A percentile compares a stretch with the other conserved stretches of the same genome.
phyloP scores from a whole-genome alignment of 2,888 invertebrate species.

The Euproctis similis region DNA sequence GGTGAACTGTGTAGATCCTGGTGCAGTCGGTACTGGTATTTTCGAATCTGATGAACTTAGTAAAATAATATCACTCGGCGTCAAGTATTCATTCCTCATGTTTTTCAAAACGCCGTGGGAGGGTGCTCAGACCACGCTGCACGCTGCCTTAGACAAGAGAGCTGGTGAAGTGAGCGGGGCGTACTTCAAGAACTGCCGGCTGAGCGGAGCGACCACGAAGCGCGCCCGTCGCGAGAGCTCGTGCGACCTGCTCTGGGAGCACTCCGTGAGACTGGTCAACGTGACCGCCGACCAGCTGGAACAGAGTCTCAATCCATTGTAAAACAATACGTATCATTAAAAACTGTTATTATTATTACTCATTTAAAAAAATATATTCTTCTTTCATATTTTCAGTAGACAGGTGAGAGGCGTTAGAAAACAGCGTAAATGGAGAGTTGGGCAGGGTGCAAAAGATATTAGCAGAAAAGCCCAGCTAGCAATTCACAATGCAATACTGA shows the following conservation, averaged over 20 bases:
- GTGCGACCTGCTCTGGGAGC: constrained; percentile 17
- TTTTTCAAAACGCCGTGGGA: constrained; percentile 81
- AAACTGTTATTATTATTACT: too few relatives aligned
- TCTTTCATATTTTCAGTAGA: too few relatives aligned
- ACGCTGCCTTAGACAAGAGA: constrained; percentile 67
- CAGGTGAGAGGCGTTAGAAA: too few relatives aligned
- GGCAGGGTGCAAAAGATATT: too few relatives aligned
- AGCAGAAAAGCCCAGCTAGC: too few relatives aligned
- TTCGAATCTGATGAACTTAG: constrained; percentile 67
- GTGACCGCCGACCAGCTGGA: constrained; percentile 78
- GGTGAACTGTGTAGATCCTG: constrained; percentile 88
- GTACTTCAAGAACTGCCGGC: constrained; percentile 83
- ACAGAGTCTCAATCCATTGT: constrained; percentile 36
- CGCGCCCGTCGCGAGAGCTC: constrained; percentile 73
- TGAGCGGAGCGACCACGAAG: constrained; percentile 56
- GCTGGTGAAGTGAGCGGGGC: constrained; percentile 78
- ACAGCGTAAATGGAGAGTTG: too few relatives aligned
- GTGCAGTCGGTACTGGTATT: constrained; percentile 83
- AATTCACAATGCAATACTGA: too few relatives aligned
- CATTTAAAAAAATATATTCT: too few relatives aligned
- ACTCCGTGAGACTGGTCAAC: constrained; percentile 60
- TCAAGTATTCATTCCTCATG: not conserved
- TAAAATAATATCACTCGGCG: not conserved
- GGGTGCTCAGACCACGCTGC: constrained; percentile 85
- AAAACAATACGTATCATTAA: too few relatives aligned